Conservation (phyloP, 2,888 invertebrate genomes). For the Glyphotaelius pellucidus region DNA sequence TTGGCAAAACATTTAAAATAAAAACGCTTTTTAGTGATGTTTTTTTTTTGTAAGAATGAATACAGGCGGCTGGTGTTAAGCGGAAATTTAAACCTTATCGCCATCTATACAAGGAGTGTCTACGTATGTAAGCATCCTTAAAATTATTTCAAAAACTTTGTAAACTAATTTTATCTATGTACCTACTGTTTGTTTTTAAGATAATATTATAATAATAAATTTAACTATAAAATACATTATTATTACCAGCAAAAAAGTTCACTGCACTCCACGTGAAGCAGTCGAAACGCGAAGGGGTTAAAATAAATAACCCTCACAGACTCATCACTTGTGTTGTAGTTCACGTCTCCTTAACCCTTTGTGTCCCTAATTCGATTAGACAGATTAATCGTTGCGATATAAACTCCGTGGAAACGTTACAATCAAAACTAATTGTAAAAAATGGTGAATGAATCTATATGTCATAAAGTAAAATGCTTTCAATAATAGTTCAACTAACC, state of each 20-base stretch:
- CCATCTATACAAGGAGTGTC: no score
- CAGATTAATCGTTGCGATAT: neutral
- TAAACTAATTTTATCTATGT: no score
- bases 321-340: constrained; percentile 2
- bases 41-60: no score
- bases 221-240: no score
- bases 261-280: neutral
- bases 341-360: neutral
- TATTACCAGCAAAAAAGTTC: neutral
- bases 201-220: no score
- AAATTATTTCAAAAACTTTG: no score
- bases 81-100: no score
- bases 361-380: neutral
- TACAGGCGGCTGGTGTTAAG: no score
- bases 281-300: neutral
- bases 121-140: no score
- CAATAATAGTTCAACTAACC: neutral
- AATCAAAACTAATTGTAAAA: neutral
- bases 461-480: neutral
- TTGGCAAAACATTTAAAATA: no score
- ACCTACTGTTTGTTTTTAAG: no score
- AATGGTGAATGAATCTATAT: neutral
- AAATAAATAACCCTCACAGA: neutral
- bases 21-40: no score
- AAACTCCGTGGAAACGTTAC: neutral